Evolutionary conservation across 2,888 invertebrate genomes (phyloP).

Genomic region (Lycocerus yunnanus): DNA sequence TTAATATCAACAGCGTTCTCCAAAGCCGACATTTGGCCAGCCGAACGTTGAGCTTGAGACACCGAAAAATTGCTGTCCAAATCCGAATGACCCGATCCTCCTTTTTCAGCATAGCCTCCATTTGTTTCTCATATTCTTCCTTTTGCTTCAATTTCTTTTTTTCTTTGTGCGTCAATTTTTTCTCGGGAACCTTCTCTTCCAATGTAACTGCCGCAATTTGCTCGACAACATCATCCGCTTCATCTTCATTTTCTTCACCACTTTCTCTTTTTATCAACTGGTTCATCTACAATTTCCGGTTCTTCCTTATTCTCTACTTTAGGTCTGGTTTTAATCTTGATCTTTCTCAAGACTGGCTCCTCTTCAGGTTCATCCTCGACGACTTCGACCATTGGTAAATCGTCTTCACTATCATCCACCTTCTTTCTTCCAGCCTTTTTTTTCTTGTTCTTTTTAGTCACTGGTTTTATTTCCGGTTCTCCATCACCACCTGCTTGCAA

Average conservation of each 20-base stretch:
- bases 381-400: conserved; percentile 12
- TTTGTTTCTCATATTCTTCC: conserved; percentile 85
- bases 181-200: conserved; percentile 50
- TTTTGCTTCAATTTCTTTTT: conserved; percentile 90
- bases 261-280: conserved; percentile 9
- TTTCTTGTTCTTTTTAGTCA: neutral
- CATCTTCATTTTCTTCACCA: conserved; percentile 13
- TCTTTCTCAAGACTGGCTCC: conserved; percentile 22
- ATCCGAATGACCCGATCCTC: conserved; percentile 87
- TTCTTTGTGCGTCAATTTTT: conserved; percentile 87
- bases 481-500: neutral
- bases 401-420: neutral
- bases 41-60: conserved; percentile 79
- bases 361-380: conserved; percentile 17
- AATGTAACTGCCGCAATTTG: conserved; percentile 9
- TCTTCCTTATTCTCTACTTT: conserved; percentile 24
- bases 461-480: neutral
- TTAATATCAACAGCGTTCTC: conserved; percentile 98
- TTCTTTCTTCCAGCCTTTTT: neutral
- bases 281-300: conserved; percentile 19
- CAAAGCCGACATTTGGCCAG: conserved; percentile 75
- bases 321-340: conserved; percentile 23
- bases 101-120: conserved; percentile 83
- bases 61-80: conserved; percentile 94
- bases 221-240: conserved; percentile 17